Evolutionary conservation across 53 echinoderm and acorn worm species (phyloP).

Genomic region (Mesocentrotus franciscanus): DNA sequence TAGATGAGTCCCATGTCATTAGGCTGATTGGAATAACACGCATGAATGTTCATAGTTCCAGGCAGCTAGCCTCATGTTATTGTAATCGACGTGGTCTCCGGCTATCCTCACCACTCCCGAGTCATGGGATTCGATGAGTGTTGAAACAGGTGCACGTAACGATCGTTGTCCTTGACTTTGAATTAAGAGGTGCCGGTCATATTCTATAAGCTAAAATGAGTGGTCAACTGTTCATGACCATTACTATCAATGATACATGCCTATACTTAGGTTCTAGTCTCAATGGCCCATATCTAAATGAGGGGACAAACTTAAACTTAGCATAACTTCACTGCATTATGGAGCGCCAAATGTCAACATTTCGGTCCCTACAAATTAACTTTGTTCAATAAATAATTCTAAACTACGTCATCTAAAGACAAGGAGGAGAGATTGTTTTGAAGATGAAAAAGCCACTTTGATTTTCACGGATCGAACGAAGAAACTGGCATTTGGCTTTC

Average conservation of each 20-base stretch:
- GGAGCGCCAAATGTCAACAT: background rate
- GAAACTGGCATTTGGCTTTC: too few relatives aligned
- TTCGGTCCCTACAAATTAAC: background rate
- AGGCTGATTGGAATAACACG: slow-evolving; percentile 1
- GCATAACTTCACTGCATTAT: background rate
- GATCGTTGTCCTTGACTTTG: background rate
- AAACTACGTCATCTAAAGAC: too few relatives aligned
- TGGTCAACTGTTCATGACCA: background rate
- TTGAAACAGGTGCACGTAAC: background rate
- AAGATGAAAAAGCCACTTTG: too few relatives aligned
- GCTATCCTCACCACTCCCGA: background rate
- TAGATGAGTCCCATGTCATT: slow-evolving; percentile 12
- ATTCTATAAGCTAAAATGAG: background rate
- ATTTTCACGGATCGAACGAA: too few relatives aligned
- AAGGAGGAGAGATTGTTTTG: too few relatives aligned
- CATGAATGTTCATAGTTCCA: background rate
- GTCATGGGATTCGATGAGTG: background rate
- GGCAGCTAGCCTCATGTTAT: slow-evolving; percentile 1
- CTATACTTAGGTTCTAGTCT: background rate
- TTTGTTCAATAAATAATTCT: too few relatives aligned
- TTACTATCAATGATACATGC: background rate
- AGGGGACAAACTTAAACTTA: background rate
- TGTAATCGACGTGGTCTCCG: slow-evolving; percentile 17
- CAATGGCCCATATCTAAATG: background rate
- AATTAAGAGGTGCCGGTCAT: background rate